A percentile compares a stretch with the other conserved stretches of the same genome.
phyloP scores from a whole-genome alignment of 2,113 vertebrate genomes.

The Nycticryphes semicollaris region DNA sequence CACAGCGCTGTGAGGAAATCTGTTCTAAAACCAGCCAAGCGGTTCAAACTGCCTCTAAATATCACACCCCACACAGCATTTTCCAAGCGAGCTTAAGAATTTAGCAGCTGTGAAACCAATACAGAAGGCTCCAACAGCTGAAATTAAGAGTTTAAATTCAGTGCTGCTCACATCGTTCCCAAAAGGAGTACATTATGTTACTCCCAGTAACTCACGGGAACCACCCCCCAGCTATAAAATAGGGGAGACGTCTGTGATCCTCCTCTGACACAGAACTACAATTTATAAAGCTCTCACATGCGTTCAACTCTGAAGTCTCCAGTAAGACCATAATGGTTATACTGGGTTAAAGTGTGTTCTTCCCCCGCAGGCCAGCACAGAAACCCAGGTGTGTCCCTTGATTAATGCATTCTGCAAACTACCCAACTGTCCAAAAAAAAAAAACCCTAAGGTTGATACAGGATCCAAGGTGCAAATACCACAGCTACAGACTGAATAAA shows the following conservation, averaged over 20 bases:
- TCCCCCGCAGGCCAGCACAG: neutral
- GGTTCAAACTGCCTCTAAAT: constrained; percentile 42
- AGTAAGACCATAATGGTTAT: neutral
- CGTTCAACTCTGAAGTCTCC: neutral
- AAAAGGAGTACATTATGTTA: neutral
- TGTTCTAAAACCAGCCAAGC: constrained; percentile 57
- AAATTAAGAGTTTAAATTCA: constrained; percentile 44
- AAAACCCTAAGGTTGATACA: neutral
- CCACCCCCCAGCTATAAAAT: neutral
- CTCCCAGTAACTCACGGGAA: neutral
- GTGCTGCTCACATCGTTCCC: neutral
- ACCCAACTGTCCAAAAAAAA: neutral
- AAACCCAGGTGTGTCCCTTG: neutral
- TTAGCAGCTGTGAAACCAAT: constrained; percentile 58
- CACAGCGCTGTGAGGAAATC: constrained; percentile 20
- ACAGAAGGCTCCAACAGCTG: constrained; percentile 37
- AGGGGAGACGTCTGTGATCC: neutral
- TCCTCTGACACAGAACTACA: neutral
- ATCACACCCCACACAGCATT: constrained; percentile 34
- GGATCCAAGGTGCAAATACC: neutral
- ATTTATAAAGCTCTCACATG: neutral
- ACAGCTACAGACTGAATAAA: neutral
- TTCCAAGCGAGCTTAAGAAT: neutral
- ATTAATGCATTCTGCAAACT: neutral
- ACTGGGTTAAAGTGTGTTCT: neutral